phyloP scores from a whole-genome alignment of 2,888 invertebrate genomes.

The Ceraclea dissimilis region DNA sequence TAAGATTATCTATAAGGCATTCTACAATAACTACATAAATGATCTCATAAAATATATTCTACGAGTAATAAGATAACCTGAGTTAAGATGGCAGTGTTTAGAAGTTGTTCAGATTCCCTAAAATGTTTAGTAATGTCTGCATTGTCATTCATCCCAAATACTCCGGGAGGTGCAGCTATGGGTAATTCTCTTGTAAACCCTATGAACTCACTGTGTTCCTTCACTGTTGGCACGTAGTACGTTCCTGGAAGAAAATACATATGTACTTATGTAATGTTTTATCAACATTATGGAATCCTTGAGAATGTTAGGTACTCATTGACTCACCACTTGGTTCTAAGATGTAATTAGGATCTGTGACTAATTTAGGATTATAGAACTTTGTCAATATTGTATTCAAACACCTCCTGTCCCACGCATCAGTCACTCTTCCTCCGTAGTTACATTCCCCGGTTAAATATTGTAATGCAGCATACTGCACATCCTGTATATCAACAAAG shows the following conservation, averaged over 20 bases:
- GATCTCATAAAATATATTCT: no score
- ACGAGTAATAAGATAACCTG: constrained; percentile 49
- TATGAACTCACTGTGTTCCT: constrained; percentile 65
- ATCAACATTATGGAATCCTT: neutral
- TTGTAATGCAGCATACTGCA: constrained; percentile 77
- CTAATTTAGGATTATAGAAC: constrained; percentile 67
- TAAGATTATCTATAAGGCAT: no score
- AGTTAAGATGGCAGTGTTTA: constrained; percentile 65
- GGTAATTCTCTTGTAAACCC: constrained; percentile 64
- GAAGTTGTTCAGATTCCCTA: constrained; percentile 72
- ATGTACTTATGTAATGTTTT: neutral
- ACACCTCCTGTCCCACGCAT: constrained; percentile 88
- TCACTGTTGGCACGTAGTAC: constrained; percentile 66
- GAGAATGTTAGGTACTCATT: neutral
- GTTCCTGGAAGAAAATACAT: constrained; percentile 37
- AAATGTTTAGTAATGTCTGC: constrained; percentile 90
- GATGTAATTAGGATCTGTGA: constrained; percentile 55
- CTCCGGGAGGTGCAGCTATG: constrained; percentile 67
- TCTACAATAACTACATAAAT: no score
- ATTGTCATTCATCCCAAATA: constrained; percentile 90
- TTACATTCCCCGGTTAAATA: constrained; percentile 94
- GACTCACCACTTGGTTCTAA: constrained; percentile 56
- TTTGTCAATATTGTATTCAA: constrained; percentile 73
- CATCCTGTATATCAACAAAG: constrained; percentile 42
- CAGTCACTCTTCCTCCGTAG: constrained; percentile 93